phyloP scores from a whole-genome alignment of 2,888 invertebrate genomes.

The Listrodromus nycthemerus region DNA sequence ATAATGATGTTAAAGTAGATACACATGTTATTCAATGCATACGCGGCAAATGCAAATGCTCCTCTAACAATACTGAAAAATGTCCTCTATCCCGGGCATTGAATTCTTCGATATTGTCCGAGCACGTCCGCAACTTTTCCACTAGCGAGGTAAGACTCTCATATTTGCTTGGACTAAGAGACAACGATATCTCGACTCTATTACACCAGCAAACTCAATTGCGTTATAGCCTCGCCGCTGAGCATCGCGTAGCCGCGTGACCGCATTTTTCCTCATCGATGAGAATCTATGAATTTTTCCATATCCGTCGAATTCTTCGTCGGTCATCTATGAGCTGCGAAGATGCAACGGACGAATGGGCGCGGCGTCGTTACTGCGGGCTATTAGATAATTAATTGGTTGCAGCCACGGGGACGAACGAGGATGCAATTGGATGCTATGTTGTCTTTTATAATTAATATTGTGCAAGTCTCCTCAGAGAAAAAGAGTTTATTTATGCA shows the following conservation, averaged over 20 bases:
- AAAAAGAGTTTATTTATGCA: not conserved
- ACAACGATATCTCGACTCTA: slow-evolving; percentile 22
- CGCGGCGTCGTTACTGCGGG: not conserved
- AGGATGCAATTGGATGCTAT: not conserved
- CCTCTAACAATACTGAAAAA: slow-evolving; percentile 8
- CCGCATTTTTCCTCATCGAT: slow-evolving; percentile 41
- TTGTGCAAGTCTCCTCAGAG: not conserved
- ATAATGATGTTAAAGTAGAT: slow-evolving; percentile 31
- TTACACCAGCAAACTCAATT: slow-evolving; percentile 39
- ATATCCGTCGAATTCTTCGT: slow-evolving; percentile 56
- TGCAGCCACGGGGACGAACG: slow-evolving; percentile 18
- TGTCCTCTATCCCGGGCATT: not conserved
- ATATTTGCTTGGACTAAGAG: slow-evolving; percentile 23
- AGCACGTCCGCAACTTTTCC: slow-evolving; percentile 54
- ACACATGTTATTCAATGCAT: slow-evolving; percentile 27
- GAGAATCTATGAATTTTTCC: slow-evolving; percentile 30
- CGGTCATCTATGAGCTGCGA: slow-evolving; percentile 32
- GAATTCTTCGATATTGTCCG: slow-evolving; percentile 50
- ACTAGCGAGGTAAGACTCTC: slow-evolving; percentile 32
- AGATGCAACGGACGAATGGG: not conserved
- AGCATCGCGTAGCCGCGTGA: slow-evolving; percentile 54
- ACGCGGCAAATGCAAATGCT: not conserved
- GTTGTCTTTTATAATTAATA: slow-evolving; percentile 19
- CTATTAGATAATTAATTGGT: slow-evolving; percentile 21
- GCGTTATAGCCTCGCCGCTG: slow-evolving; percentile 52